These are phyloP conservation scores for Zapornia atra DNA, from an alignment of 2,113 vertebrate species.

Conservation along the genomic window DNA sequence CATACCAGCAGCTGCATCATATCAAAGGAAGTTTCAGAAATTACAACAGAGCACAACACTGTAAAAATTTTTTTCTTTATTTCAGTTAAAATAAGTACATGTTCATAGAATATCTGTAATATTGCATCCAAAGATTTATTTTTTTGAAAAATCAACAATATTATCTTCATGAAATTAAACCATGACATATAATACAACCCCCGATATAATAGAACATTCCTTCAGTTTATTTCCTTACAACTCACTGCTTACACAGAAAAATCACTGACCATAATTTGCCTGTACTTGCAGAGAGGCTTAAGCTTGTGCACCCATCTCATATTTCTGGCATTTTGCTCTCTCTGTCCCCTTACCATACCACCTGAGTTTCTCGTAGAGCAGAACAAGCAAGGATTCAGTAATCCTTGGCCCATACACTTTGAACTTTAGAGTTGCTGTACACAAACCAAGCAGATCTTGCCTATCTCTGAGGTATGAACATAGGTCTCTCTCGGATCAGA, in stretches of 20 bases:
- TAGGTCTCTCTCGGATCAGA: background rate
- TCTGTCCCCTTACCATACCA: background rate
- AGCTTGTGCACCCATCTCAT: background rate
- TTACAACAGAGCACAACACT: background rate
- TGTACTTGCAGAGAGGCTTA: background rate
- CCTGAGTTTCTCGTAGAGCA: background rate
- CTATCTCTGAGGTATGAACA: background rate
- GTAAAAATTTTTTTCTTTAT: background rate
- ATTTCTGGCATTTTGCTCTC: background rate
- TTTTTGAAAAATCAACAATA: background rate
- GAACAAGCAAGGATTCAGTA: background rate
- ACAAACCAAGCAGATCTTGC: background rate
- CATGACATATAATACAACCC: background rate
- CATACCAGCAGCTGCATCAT: background rate
- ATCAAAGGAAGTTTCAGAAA: background rate
- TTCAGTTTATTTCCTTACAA: background rate
- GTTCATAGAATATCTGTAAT: background rate
- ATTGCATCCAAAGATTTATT: background rate
- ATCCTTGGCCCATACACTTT: background rate
- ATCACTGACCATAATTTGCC: background rate
- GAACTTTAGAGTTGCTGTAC: background rate
- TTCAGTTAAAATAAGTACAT: background rate
- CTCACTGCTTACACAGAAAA: background rate
- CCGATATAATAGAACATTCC: background rate
- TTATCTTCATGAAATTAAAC: background rate